Conservation (phyloP, 2,888 invertebrate genomes). For the Catocala sponsa region DNA sequence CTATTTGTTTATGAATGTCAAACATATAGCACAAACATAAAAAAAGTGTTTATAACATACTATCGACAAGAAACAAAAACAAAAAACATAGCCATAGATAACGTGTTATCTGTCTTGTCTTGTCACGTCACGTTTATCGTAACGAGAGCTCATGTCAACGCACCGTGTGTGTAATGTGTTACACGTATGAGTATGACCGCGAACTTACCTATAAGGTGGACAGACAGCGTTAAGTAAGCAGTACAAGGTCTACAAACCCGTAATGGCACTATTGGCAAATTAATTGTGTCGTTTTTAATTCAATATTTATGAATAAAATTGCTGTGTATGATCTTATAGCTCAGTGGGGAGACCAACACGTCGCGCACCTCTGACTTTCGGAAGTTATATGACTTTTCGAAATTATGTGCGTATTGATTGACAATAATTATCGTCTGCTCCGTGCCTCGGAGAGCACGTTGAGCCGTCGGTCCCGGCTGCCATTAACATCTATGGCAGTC, state of each 20-base stretch:
- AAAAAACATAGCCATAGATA: conserved; percentile 20
- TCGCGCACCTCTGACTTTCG: too few relatives aligned
- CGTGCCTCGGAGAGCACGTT: too few relatives aligned
- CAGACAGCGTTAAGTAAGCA: not conserved
- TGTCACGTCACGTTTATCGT: conserved; percentile 23
- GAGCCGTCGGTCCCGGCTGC: too few relatives aligned
- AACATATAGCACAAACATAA: too few relatives aligned
- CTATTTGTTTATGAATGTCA: too few relatives aligned
- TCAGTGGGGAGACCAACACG: too few relatives aligned
- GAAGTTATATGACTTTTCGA: too few relatives aligned
- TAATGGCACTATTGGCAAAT: not conserved
- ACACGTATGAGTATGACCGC: conserved; percentile 23
- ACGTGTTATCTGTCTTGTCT: conserved; percentile 24
- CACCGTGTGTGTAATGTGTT: conserved; percentile 15
- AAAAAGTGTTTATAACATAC: not conserved
- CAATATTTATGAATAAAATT: too few relatives aligned
- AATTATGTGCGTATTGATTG: too few relatives aligned
- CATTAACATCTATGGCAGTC: too few relatives aligned
- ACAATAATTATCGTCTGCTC: too few relatives aligned
- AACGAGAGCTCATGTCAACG: conserved; percentile 40
- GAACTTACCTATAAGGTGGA: conserved; percentile 27
- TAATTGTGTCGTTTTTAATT: not conserved
- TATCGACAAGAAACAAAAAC: not conserved
- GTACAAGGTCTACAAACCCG: conserved; percentile 1
- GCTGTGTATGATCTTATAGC: too few relatives aligned